These are phyloP conservation scores for Plotosus lineatus DNA, from an alignment of 2,113 vertebrate genomes.

Conservation along the genomic window DNA sequence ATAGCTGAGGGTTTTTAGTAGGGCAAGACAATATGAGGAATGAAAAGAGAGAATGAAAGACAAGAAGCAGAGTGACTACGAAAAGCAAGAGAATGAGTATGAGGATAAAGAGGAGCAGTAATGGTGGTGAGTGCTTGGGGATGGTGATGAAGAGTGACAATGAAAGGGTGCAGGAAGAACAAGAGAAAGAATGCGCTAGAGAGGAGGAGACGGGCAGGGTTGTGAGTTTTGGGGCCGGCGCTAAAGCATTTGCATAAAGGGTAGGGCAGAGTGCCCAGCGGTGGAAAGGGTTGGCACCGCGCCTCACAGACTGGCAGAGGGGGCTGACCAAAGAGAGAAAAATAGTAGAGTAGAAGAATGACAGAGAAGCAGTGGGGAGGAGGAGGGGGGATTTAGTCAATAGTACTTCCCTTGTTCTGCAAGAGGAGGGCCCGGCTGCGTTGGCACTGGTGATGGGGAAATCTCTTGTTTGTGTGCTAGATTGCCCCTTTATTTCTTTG, in stretches of 20 bases:
- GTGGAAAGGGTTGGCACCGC: constrained; percentile 78
- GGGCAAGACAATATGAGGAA: constrained; percentile 10
- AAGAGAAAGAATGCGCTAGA: constrained; percentile 55
- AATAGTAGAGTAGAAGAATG: constrained; percentile 69
- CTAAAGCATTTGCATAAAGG: constrained; percentile 80
- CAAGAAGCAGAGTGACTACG: constrained; percentile 30
- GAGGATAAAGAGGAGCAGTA: constrained; percentile 28
- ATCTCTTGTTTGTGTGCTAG: constrained; percentile 77
- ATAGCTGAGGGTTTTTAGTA: not conserved
- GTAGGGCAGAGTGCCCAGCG: constrained; percentile 78
- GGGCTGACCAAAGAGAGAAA: constrained; percentile 68
- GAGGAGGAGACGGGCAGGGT: constrained; percentile 67
- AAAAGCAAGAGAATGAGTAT: constrained; percentile 14
- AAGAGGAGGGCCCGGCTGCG: constrained; percentile 74
- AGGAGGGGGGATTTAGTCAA: constrained; percentile 69
- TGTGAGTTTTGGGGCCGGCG: constrained; percentile 70
- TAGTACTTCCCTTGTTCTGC: constrained; percentile 80
- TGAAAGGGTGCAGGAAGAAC: constrained; percentile 43
- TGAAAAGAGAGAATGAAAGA: constrained; percentile 38
- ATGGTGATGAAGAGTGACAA: constrained; percentile 53
- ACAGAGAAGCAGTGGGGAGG: constrained; percentile 52
- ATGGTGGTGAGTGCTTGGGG: constrained; percentile 11
- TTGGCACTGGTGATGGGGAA: constrained; percentile 74
- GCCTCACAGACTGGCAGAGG: constrained; percentile 78
- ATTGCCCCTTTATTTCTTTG: constrained; percentile 79